Evolutionary conservation across 2,113 vertebrate species (phyloP).

Genomic region (Neodon shergylaensis): DNA sequence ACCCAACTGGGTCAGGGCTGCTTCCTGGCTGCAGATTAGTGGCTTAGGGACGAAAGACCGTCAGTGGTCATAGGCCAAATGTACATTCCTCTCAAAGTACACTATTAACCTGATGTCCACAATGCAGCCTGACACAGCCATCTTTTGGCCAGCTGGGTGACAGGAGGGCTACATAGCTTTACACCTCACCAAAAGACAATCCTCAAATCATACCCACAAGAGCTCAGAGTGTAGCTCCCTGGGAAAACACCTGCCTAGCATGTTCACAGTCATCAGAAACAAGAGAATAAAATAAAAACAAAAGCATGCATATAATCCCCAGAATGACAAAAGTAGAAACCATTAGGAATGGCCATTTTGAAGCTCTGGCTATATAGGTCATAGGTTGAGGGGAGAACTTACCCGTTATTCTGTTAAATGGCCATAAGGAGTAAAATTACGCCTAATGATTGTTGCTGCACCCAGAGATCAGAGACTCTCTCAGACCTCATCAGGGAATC

Average conservation of each 20-base stretch:
- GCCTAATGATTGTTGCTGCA: background rate
- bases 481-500: background rate
- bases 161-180: conserved; percentile 1
- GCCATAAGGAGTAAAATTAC: background rate
- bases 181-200: conserved; percentile 17
- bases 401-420: background rate
- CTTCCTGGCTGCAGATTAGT: conserved; percentile 38
- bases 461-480: background rate
- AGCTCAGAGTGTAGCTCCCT: background rate
- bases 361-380: background rate
- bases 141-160: conserved; percentile 30
- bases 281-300: background rate
- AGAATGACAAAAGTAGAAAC: background rate
- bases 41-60: conserved; percentile 34
- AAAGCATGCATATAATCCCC: background rate
- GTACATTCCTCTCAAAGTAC: conserved; percentile 9
- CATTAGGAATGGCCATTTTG: background rate
- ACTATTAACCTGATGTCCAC: background rate
- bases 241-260: background rate
- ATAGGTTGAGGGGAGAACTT: background rate
- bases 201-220: background rate
- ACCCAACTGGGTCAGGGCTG: conserved; percentile 78
- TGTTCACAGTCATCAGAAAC: background rate
- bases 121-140: background rate
- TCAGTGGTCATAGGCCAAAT: conserved; percentile 14